A percentile compares a stretch with the other conserved stretches of the same genome.
phyloP scores from a whole-genome alignment of 2,797 vertebrate species.

The Syndactyla subalaris region DNA sequence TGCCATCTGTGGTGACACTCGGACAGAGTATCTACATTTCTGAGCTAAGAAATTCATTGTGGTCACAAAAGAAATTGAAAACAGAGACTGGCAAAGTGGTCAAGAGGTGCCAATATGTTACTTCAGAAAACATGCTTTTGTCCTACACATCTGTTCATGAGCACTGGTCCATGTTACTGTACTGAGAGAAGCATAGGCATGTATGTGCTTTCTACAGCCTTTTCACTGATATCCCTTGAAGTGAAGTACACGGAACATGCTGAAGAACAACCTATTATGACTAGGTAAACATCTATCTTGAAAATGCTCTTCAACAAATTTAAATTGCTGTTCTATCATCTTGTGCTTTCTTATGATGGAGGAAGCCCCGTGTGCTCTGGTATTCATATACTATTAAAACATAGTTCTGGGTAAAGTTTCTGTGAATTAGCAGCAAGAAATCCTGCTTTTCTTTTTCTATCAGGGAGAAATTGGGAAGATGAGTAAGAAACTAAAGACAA shows the following conservation, averaged over 20 bases:
- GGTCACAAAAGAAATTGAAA: background rate
- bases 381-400: background rate
- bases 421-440: background rate
- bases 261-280: background rate
- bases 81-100: background rate
- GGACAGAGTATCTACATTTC: slow-evolving; percentile 86
- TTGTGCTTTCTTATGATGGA: background rate
- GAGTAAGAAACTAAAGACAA: background rate
- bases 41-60: slow-evolving; percentile 68
- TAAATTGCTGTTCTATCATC: background rate
- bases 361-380: background rate
- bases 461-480: background rate
- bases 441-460: background rate
- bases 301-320: background rate
- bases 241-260: background rate
- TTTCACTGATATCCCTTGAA: background rate
- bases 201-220: background rate
- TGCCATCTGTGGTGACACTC: slow-evolving; percentile 96
- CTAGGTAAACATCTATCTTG: background rate
- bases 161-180: background rate
- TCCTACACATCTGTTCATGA: background rate
- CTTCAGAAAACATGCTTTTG: background rate
- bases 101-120: background rate
- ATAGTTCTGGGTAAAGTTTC: background rate
- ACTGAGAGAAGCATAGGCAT: background rate